These are phyloP conservation scores for Oryzias javanicus DNA, from an alignment of 2,113 vertebrate species.

Conservation along the genomic window DNA sequence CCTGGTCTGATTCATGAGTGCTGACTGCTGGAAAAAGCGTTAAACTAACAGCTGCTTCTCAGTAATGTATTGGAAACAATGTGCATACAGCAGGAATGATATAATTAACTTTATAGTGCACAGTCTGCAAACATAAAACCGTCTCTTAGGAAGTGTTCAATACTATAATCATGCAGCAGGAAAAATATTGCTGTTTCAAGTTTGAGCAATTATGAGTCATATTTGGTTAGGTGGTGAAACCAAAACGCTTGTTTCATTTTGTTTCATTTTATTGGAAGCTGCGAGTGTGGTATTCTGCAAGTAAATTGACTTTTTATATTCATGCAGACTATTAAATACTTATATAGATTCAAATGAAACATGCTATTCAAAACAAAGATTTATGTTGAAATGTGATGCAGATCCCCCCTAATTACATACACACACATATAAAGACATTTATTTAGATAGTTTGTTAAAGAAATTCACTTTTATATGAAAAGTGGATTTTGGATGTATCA, in stretches of 20 bases:
- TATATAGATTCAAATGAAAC: no score
- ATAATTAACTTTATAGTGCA: slow-evolving; percentile 10
- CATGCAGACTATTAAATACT: no score
- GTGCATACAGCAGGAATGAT: not conserved
- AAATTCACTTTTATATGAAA: no score
- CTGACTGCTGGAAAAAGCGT: not conserved
- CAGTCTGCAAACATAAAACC: not conserved
- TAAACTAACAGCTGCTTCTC: slow-evolving; percentile 7
- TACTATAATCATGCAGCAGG: not conserved
- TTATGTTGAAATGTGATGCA: no score
- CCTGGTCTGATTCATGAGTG: slow-evolving; percentile 12
- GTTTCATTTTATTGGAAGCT: not conserved
- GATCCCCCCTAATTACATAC: no score
- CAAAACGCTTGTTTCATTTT: not conserved
- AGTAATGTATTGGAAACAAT: slow-evolving; percentile 6
- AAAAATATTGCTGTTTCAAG: not conserved
- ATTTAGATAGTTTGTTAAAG: no score
- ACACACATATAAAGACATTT: no score
- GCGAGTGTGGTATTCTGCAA: not conserved
- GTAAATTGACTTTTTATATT: no score
- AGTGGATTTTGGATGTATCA: no score
- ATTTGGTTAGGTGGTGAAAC: not conserved
- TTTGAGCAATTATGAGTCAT: not conserved
- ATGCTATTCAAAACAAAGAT: no score
- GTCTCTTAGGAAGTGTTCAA: not conserved